These are phyloP conservation scores for Diabrotica balteata DNA, from an alignment of 2,888 invertebrate genomes.

Conservation along the genomic window DNA sequence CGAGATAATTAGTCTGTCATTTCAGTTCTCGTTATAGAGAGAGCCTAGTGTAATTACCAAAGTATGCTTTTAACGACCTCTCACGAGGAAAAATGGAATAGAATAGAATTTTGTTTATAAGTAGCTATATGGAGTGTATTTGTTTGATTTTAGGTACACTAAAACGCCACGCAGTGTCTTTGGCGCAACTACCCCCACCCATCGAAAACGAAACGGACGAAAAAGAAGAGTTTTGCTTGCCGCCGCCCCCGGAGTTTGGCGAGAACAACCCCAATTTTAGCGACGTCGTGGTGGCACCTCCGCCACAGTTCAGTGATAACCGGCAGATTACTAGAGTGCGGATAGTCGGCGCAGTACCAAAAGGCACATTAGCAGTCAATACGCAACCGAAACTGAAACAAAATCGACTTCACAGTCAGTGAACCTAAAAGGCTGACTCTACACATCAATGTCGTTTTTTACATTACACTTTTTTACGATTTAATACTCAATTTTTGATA, in stretches of 20 bases:
- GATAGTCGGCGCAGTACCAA: slow-evolving; percentile 85
- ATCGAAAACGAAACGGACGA: slow-evolving; percentile 75
- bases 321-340: slow-evolving; percentile 71
- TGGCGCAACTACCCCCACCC: slow-evolving; percentile 83
- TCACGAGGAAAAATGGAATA: no score
- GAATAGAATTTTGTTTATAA: no score
- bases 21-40: no score
- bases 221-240: slow-evolving; percentile 69
- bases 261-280: slow-evolving; percentile 52
- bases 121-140: no score
- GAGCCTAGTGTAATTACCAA: no score
- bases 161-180: slow-evolving; percentile 63
- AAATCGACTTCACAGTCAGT: slow-evolving; percentile 59
- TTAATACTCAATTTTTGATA: slow-evolving; percentile 37
- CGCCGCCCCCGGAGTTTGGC: slow-evolving; percentile 67
- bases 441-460: slow-evolving; percentile 30
- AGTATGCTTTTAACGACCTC: no score
- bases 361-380: slow-evolving; percentile 57
- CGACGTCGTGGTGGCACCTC: slow-evolving; percentile 76
- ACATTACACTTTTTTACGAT: slow-evolving; percentile 32
- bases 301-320: slow-evolving; percentile 89
- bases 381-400: slow-evolving; percentile 54
- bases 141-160: slow-evolving; percentile 34
- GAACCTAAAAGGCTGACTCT: slow-evolving; percentile 37
- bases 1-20: no score